These are phyloP conservation scores for Melikaiella ostensackeni DNA, from an alignment of 2,888 invertebrate species.

Conservation along the genomic window DNA sequence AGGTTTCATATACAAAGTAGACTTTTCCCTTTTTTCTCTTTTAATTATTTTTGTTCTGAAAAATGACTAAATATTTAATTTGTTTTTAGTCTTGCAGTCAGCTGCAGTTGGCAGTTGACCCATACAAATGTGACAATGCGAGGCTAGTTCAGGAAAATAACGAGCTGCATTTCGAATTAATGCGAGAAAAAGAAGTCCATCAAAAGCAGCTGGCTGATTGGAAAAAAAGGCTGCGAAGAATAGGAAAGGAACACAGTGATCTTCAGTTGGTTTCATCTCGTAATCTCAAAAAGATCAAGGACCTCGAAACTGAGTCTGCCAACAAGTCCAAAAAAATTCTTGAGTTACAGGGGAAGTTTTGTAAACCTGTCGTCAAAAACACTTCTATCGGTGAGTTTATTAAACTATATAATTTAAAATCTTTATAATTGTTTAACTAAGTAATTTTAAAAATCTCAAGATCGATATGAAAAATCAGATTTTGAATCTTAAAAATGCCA, in stretches of 20 bases:
- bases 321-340: conserved; percentile 79
- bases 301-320: conserved; percentile 82
- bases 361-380: conserved; percentile 73
- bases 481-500: no score
- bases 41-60: background rate
- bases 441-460: no score
- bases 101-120: conserved; percentile 85
- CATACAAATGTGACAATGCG: conserved; percentile 89
- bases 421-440: no score
- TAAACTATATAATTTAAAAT: conserved; percentile 8
- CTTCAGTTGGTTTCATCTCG: conserved; percentile 80
- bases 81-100: conserved; percentile 82
- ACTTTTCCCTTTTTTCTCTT: background rate
- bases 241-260: conserved; percentile 81
- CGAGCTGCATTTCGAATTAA: conserved; percentile 83
- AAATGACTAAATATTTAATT: conserved; percentile 21
- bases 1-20: conserved; percentile 25
- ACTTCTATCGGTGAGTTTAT: conserved; percentile 62
- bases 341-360: conserved; percentile 77
- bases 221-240: conserved; percentile 77
- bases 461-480: no score
- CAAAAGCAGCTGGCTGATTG: conserved; percentile 79
- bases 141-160: conserved; percentile 87
- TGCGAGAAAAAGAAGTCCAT: conserved; percentile 83
- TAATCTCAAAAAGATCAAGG: conserved; percentile 80